Base-by-base conservation (phyloP, 2,888 invertebrate genomes). In the Limnephilus lunatus region DNA sequence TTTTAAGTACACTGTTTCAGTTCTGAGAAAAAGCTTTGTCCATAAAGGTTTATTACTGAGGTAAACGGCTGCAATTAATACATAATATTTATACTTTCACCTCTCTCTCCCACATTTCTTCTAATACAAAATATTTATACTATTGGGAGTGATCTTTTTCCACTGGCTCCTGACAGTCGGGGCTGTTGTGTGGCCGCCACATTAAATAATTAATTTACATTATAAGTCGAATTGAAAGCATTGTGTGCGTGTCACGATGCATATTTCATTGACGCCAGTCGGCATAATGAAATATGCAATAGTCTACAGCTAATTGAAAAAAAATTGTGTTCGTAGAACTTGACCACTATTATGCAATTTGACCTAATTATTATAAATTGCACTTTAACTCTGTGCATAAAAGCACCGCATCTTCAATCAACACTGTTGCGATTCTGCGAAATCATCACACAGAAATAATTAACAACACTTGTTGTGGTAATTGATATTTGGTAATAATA, bases 311-410 rank as follows among this genome's bases (percentile, higher is more conserved):
- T 68, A 68, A 68, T 25, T 68, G 68, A 68, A 68, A 68, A 68
- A 68, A 68, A 68, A 68, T 7, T n/a, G 9, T 68, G 68, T 68
- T 68, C 68, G 68, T n/a, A 5, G 68, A 68, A 25, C 68, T 25
- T 31, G 44, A 80, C 68, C 53, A 39, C 82, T 30, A 35, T 91
- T 85, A 91, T 91, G 91, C 86, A 91, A 91, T 81, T 35, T 48
- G 86, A 91, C 91, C 81, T 91, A 96, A 89, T 89, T 89, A 81
- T 80, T 80, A 89, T 89, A 89, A 89, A 89, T 89, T 89, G 81
- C 88, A 89, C n/a, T 81, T 81, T 80, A 89, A 89, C 80, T 87
- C 53, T 7, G 87, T 31, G 44, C 88, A 90, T 90, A 82, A 90
- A 90, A 82, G 82, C 82, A 82, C n/a, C 90, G 48, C 82, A 32